Base-by-base conservation (phyloP, 2,888 invertebrate species). In the Pseudococcus longispinus region DNA sequence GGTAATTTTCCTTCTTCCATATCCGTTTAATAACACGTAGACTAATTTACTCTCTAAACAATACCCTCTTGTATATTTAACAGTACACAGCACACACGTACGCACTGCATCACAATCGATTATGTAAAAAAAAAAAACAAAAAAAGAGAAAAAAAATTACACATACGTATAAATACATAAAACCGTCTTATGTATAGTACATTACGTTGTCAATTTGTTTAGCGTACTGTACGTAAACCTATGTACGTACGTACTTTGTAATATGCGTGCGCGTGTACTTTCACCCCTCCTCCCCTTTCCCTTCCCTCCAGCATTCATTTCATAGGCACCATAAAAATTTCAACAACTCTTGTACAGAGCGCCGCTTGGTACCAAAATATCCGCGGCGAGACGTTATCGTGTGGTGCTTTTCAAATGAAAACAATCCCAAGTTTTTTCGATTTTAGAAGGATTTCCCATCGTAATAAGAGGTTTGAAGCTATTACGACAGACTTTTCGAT, bases 341-440 rank as follows among this genome's bases (percentile, higher is more conserved):
- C 70, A 70, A 70, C 70, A 18, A 60, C 60, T 60, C 23, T 5
- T 29, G 70, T 70, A 70, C 29, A 70, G 18, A 70, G 70, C 70
- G 70, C 29, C 70, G 70, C 26, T 70, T 70, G 70, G 70, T 70
- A 70, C 70, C 70, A 29, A 70, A 70, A 70, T 70, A 70, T 70
- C 4, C 70, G 70, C 26, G 70, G 15, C 70, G 65, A 23, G 65
- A 65, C 65, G 65, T 26, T 60, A n/a, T n/a, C 60, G 37, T 37
- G 60, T 60, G 20, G 20, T 6, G 65, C n/a, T 65, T 26, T 70
- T 29, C 29, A 29, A 29, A 70, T 29, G 70, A 70, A 8, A 70
- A 26, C 29, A 70, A 29, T 70, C 29, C 15, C 18, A 4, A 1
- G 9, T 23, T 13, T 60, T 60, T 60, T 23, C 23, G 5, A 60